These are phyloP conservation scores for Gracilinanus agilis DNA, from an alignment of 2,113 vertebrate genomes.

Conservation along the genomic window DNA sequence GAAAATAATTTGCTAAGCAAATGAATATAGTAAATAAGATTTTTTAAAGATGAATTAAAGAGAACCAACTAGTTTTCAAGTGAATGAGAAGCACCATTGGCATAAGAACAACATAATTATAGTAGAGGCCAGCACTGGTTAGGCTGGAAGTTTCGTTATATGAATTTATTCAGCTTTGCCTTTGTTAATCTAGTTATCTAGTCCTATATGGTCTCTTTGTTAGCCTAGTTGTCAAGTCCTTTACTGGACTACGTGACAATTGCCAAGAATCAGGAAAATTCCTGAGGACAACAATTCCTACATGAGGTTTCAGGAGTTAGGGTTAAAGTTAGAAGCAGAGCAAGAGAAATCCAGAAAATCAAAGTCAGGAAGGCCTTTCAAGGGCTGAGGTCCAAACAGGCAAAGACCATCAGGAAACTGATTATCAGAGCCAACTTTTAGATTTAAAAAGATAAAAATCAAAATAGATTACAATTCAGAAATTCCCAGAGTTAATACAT, in stretches of 20 bases:
- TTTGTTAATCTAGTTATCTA: neutral
- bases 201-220: neutral
- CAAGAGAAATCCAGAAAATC: neutral
- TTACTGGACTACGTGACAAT: neutral
- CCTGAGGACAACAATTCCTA: neutral
- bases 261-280: neutral
- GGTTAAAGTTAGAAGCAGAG: neutral
- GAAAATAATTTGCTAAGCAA: conserved; percentile 24
- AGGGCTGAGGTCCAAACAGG: neutral
- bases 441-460: neutral
- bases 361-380: neutral
- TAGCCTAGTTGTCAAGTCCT: neutral
- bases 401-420: neutral
- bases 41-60: neutral
- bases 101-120: neutral
- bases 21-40: conserved; percentile 21
- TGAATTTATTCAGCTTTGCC: neutral
- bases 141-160: neutral
- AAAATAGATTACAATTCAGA: neutral
- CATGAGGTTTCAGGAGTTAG: neutral
- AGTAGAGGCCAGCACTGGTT: neutral
- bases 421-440: neutral
- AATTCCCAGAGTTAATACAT: neutral
- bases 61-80: conserved; percentile 7
- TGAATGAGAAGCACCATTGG: conserved; percentile 31